Percentiles rank a stretch among this genome's conserved stretches.
Evolutionary conservation across 2,888 invertebrate species (phyloP).

Genomic region (Catocala nupta): DNA sequence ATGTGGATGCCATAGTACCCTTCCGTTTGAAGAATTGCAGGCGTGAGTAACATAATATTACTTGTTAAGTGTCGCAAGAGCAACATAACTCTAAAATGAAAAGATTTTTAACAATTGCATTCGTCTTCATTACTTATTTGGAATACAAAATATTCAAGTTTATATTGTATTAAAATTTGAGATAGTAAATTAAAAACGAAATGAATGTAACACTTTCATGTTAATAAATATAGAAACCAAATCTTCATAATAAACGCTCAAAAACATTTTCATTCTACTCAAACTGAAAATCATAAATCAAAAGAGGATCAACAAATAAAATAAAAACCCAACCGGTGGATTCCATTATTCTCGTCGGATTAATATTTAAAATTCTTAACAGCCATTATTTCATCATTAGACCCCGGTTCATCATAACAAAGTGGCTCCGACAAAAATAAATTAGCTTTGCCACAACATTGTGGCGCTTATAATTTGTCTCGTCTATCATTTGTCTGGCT

Average conservation of each 20-base stretch:
- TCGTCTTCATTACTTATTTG: too few species aligned
- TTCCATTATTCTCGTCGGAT: slow-evolving; percentile 18
- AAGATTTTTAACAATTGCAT: too few species aligned
- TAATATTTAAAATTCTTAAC: slow-evolving; percentile 30
- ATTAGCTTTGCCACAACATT: slow-evolving; percentile 60
- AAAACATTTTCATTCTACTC: not conserved
- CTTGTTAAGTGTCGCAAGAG: too few species aligned
- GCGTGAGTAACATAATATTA: too few species aligned
- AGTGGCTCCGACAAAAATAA: slow-evolving; percentile 48
- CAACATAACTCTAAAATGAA: too few species aligned
- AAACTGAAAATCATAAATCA: slow-evolving; percentile 4
- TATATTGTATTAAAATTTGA: too few species aligned
- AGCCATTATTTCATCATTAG: slow-evolving; percentile 33
- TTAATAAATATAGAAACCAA: too few species aligned
- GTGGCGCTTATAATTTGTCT: slow-evolving; percentile 72
- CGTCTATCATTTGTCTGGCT: slow-evolving; percentile 73
- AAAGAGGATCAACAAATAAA: slow-evolving; percentile 6
- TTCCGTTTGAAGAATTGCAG: too few species aligned
- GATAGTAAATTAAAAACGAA: too few species aligned
- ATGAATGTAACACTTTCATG: too few species aligned
- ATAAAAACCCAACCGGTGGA: slow-evolving; percentile 12
- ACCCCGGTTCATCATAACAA: slow-evolving; percentile 32
- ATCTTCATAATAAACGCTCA: not conserved
- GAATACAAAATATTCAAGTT: too few species aligned
- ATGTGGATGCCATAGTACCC: too few species aligned